These are phyloP conservation scores for Tachina fera DNA, from an alignment of 2,888 invertebrate genomes.

Conservation along the genomic window DNA sequence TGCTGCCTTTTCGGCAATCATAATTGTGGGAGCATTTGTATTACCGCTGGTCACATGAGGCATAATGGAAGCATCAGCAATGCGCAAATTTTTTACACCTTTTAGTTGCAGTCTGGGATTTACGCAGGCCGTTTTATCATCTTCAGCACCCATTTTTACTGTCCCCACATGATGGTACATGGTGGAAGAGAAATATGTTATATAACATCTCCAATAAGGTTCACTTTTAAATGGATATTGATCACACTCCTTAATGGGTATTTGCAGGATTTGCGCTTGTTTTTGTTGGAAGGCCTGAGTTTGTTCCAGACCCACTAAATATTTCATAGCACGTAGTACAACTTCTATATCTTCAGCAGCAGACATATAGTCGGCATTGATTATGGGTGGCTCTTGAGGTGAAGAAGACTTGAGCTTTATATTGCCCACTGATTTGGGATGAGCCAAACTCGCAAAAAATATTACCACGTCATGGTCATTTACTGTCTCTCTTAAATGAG, in stretches of 20 bases:
- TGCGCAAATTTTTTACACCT: slow-evolving; percentile 86
- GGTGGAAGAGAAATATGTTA: slow-evolving; percentile 86
- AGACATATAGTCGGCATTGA: slow-evolving; percentile 42
- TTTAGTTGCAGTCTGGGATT: slow-evolving; percentile 87
- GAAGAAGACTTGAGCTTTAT: slow-evolving; percentile 26
- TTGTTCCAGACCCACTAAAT: slow-evolving; percentile 80
- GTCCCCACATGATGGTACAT: slow-evolving; percentile 89
- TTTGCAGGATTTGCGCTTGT: slow-evolving; percentile 75
- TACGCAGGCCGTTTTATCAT: slow-evolving; percentile 87
- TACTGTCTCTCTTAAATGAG: slow-evolving; percentile 54
- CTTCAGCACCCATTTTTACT: slow-evolving; percentile 87
- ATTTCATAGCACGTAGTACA: slow-evolving; percentile 53
- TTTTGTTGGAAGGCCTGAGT: slow-evolving; percentile 82
- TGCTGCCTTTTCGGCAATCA: slow-evolving; percentile 93
- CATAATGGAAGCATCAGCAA: slow-evolving; percentile 91
- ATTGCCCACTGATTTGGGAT: slow-evolving; percentile 89
- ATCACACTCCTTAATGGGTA: slow-evolving; percentile 77
- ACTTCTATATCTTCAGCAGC: slow-evolving; percentile 19
- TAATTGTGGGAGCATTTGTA: slow-evolving; percentile 92
- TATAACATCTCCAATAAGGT: slow-evolving; percentile 88
- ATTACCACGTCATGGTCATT: slow-evolving; percentile 82
- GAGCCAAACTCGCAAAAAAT: slow-evolving; percentile 86
- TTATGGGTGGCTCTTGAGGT: slow-evolving; percentile 28
- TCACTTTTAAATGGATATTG: slow-evolving; percentile 72
- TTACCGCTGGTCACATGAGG: slow-evolving; percentile 90